Evolutionary conservation across 37 sponge, comb jelly and placozoan species (phyloP).

Genomic region (Bolinopsis microptera): DNA sequence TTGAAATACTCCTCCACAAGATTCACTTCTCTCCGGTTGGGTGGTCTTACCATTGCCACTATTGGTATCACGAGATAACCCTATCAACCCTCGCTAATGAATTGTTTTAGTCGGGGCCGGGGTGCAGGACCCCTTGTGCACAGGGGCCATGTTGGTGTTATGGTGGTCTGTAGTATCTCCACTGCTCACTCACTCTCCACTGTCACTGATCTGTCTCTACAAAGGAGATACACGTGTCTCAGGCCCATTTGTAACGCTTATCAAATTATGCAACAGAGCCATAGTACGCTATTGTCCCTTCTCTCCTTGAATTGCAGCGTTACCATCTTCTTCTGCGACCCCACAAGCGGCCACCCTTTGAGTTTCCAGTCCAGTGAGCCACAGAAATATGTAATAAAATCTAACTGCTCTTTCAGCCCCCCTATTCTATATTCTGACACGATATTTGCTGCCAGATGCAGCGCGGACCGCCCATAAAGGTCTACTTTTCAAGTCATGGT

Average conservation of each 20-base stretch:
- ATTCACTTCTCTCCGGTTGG: not conserved
- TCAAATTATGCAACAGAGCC: not conserved
- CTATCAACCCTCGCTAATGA: too few relatives aligned
- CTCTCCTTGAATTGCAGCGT: not conserved
- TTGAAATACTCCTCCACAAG: not conserved
- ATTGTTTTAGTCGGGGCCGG: too few relatives aligned
- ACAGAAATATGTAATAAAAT: not conserved
- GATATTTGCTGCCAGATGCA: not conserved
- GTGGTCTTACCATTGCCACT: not conserved
- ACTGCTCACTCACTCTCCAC: too few relatives aligned
- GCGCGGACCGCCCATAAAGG: not conserved
- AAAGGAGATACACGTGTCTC: not conserved
- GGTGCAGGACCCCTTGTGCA: too few relatives aligned
- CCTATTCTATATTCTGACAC: not conserved
- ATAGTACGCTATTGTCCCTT: not conserved
- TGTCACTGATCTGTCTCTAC: not conserved
- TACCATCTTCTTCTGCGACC: not conserved
- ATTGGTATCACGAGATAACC: too few relatives aligned
- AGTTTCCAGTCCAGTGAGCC: conserved; percentile 20
- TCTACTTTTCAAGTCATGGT: not conserved
- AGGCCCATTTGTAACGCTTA: not conserved
- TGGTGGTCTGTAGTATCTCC: too few relatives aligned
- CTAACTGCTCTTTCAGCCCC: not conserved
- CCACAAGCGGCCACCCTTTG: conserved; percentile 8
- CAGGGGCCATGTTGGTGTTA: too few relatives aligned